Evolutionary conservation across 2,888 invertebrate genomes (phyloP).

Genomic region (Pandemis corylana): DNA sequence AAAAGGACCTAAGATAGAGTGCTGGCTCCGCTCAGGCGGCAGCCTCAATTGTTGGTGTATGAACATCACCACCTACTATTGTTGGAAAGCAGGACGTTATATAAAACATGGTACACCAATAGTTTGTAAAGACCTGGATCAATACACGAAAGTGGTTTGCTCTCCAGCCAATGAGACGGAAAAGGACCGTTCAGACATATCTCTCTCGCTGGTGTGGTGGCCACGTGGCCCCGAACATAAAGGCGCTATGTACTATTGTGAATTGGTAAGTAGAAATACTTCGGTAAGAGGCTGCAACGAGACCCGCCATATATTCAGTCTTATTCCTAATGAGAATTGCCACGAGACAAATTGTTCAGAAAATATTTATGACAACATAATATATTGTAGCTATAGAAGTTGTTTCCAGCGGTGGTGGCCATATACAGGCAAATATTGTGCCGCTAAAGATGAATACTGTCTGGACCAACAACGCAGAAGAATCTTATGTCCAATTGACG

Average conservation of each 20-base stretch:
- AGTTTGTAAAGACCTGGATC: neutral
- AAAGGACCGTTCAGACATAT: neutral
- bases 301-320: no score
- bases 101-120: neutral
- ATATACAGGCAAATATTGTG: neutral
- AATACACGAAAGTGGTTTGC: neutral
- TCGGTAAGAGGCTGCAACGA: neutral
- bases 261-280: neutral
- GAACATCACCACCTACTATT: slow-evolving; percentile 1
- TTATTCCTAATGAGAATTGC: neutral
- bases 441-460: neutral
- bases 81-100: neutral
- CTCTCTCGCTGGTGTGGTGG: neutral
- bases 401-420: neutral
- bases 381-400: neutral
- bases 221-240: neutral
- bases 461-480: neutral
- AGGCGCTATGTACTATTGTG: neutral
- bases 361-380: no score
- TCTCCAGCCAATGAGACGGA: neutral
- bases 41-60: neutral
- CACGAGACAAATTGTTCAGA: neutral
- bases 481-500: neutral
- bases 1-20: neutral
- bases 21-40: neutral